Evolutionary conservation across 2,888 invertebrate genomes (phyloP).

Genomic region (Rotaria magnacalcarata): DNA sequence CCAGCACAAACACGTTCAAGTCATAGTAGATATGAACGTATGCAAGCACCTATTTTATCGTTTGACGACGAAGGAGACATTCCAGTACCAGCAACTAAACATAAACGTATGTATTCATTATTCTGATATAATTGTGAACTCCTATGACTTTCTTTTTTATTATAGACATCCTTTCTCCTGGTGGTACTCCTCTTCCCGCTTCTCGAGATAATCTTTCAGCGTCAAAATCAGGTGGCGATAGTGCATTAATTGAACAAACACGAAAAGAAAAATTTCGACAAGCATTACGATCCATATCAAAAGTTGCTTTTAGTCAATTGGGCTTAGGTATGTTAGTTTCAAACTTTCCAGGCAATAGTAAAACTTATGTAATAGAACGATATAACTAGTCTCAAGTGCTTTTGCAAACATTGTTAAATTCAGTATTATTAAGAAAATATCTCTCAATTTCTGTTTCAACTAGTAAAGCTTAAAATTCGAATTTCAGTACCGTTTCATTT

Average conservation of each 20-base stretch:
- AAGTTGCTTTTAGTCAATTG: constrained; percentile 9
- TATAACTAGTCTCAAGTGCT: no score
- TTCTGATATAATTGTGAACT: neutral
- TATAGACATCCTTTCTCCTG: neutral
- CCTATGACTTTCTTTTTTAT: neutral
- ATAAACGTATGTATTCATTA: neutral
- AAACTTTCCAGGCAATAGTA: neutral
- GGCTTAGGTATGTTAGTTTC: neutral
- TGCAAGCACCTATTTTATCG: constrained; percentile 23
- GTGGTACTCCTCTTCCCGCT: neutral
- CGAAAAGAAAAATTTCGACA: constrained; percentile 24
- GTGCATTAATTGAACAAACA: neutral
- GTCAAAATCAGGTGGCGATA: neutral
- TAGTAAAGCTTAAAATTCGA: no score
- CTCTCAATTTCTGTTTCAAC: no score
- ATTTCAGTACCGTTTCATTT: no score
- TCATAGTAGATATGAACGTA: constrained; percentile 12
- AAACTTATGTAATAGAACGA: no score
- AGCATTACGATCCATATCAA: neutral
- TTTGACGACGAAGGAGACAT: constrained; percentile 29
- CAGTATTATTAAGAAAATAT: no score
- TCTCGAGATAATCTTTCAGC: neutral
- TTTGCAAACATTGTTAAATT: no score
- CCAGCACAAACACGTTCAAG: neutral
- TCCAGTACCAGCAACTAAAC: neutral